A percentile compares a stretch with the other conserved stretches of the same genome.
Evolutionary conservation across 2,113 vertebrate genomes (phyloP).

Genomic region (Hoplias malabaricus): DNA sequence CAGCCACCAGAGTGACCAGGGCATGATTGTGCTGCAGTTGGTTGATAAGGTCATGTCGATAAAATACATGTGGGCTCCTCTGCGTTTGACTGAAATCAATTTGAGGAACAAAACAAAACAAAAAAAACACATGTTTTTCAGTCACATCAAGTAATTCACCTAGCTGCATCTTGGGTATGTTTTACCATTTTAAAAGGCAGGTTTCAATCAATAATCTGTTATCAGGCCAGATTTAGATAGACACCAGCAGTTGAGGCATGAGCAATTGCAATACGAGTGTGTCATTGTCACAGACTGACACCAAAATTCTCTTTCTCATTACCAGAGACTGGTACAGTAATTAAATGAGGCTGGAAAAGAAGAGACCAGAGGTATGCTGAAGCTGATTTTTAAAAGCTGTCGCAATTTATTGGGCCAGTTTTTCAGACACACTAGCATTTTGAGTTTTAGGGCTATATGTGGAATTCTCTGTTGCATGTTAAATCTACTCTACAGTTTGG

Average conservation of each 20-base stretch:
- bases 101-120: conserved; percentile 2
- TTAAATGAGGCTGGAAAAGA: conserved; percentile 16
- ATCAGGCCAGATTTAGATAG: conserved; percentile 19
- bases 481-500: neutral
- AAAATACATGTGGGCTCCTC: conserved; percentile 96
- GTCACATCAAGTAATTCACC: neutral
- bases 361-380: conserved; percentile 59
- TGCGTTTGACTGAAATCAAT: conserved; percentile 88
- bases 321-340: neutral
- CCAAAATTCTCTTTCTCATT: conserved; percentile 48
- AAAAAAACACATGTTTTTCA: conserved; percentile 17
- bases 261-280: conserved; percentile 39
- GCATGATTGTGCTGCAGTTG: conserved; percentile 99
- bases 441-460: neutral
- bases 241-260: conserved; percentile 53
- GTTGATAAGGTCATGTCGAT: conserved; percentile 99
- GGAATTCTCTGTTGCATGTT: neutral
- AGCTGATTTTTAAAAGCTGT: conserved; percentile 55
- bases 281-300: conserved; percentile 53
- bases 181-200: neutral
- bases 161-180: neutral
- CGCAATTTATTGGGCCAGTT: conserved; percentile 50
- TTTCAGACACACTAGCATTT: conserved; percentile 8
- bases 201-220: conserved; percentile 17
- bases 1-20: conserved; percentile 94